Percentiles rank a stretch among this genome's conserved stretches.
phyloP scores from a whole-genome alignment of 2,888 invertebrate genomes.

The Clusia tigrina region DNA sequence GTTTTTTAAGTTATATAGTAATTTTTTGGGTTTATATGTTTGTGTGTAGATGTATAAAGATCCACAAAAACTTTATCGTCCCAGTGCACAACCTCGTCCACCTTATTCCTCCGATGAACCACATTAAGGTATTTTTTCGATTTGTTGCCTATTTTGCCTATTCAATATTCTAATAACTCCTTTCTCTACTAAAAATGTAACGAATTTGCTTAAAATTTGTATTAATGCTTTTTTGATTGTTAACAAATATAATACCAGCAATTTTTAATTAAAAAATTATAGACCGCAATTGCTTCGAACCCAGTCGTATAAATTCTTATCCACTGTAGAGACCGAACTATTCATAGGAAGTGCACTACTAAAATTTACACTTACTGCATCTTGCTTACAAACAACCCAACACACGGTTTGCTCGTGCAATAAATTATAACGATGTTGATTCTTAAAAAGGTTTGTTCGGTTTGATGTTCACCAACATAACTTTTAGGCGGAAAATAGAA shows the following conservation, averaged over 20 bases:
- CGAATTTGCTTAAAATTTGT: neutral
- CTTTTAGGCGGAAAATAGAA: too few relatives aligned
- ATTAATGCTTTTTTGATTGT: neutral
- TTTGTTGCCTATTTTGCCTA: slow-evolving; percentile 9
- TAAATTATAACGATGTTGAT: too few relatives aligned
- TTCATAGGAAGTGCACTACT: too few relatives aligned
- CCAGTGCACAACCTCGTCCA: slow-evolving; percentile 59
- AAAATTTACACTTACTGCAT: too few relatives aligned
- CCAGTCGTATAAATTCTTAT: too few relatives aligned
- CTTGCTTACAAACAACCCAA: too few relatives aligned
- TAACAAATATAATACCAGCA: neutral
- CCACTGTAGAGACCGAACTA: too few relatives aligned
- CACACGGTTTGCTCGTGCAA: too few relatives aligned
- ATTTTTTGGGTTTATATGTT: slow-evolving; percentile 20
- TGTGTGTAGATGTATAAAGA: slow-evolving; percentile 53
- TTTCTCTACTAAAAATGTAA: neutral
- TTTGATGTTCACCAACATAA: too few relatives aligned
- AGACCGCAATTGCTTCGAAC: neutral
- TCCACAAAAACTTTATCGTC: slow-evolving; percentile 58
- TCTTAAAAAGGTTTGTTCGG: too few relatives aligned
- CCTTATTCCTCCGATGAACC: slow-evolving; percentile 48
- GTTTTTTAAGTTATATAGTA: neutral
- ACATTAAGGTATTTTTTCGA: slow-evolving; percentile 54
- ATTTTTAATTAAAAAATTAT: neutral
- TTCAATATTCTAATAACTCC: neutral